phyloP scores from a whole-genome alignment of 2,113 vertebrate genomes.

The Albula goreensis region DNA sequence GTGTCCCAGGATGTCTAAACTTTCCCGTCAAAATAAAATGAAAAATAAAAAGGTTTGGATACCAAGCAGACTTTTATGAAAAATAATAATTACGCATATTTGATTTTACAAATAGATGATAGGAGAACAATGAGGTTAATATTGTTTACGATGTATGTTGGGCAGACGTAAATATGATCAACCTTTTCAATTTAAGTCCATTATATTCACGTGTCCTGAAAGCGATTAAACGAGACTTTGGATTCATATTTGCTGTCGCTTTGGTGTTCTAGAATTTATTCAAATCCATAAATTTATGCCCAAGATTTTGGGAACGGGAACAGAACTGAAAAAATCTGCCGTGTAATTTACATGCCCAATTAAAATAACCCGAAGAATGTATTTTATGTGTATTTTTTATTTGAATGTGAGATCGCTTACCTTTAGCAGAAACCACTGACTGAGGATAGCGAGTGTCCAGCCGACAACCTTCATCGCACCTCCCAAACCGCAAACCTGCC shows the following conservation, averaged over 20 bases:
- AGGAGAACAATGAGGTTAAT: background rate
- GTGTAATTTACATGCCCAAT: too few species aligned
- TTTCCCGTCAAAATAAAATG: background rate
- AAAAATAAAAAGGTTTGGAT: too few species aligned
- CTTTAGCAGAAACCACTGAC: slow-evolving; percentile 7
- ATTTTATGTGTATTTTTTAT: background rate
- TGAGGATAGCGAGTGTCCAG: background rate
- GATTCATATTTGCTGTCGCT: background rate
- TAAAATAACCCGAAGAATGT: too few species aligned
- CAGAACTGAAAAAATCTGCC: background rate
- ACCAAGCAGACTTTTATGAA: background rate
- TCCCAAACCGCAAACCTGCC: background rate
- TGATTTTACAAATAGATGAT: background rate
- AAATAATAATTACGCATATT: background rate
- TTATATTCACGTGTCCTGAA: background rate
- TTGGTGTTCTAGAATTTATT: too few species aligned
- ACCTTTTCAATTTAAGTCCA: background rate
- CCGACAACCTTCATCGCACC: background rate
- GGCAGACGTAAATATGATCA: background rate
- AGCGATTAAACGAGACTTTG: background rate
- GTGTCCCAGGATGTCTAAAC: background rate
- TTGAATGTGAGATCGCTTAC: background rate
- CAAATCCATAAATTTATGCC: too few species aligned
- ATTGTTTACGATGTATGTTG: background rate
- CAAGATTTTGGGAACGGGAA: too few species aligned